Conservation (phyloP, 1,140 invertebrate species). For the Cyclargus thomasi region DNA sequence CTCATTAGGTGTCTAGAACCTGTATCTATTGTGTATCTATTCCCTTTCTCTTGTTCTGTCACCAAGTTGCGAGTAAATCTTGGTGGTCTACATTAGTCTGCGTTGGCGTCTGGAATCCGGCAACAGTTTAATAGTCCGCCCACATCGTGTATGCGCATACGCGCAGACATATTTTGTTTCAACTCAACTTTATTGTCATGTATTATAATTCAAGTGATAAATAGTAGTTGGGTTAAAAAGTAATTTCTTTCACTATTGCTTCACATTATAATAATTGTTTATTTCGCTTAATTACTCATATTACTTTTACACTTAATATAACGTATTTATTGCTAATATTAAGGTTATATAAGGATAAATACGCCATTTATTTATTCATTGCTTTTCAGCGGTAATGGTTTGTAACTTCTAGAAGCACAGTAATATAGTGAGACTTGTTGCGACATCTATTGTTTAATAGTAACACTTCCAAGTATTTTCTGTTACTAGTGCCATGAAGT, state of each 20-base stretch:
- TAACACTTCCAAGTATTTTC: neutral
- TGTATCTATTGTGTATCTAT: neutral
- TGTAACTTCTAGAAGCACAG: neutral
- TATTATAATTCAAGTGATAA: too few species aligned
- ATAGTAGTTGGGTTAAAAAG: too few species aligned
- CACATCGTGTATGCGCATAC: constrained; percentile 23
- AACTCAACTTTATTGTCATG: too few species aligned
- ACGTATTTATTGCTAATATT: too few species aligned
- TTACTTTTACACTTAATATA: too few species aligned
- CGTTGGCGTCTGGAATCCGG: constrained; percentile 45
- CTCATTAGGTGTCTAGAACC: too few species aligned
- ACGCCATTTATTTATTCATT: too few species aligned
- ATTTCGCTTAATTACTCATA: too few species aligned
- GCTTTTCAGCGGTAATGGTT: neutral
- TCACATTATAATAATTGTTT: too few species aligned
- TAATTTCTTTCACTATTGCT: too few species aligned
- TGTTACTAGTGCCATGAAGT: neutral
- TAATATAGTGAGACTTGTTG: neutral
- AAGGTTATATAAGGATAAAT: too few species aligned
- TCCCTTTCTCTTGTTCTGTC: constrained; percentile 2
- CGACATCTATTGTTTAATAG: constrained; percentile 12
- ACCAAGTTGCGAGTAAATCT: neutral
- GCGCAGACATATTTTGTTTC: neutral
- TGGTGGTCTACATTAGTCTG: constrained; percentile 16
- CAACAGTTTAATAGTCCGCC: constrained; percentile 33